These are phyloP conservation scores for Chloromyia formosa DNA, from an alignment of 2,888 invertebrate genomes.

Conservation along the genomic window DNA sequence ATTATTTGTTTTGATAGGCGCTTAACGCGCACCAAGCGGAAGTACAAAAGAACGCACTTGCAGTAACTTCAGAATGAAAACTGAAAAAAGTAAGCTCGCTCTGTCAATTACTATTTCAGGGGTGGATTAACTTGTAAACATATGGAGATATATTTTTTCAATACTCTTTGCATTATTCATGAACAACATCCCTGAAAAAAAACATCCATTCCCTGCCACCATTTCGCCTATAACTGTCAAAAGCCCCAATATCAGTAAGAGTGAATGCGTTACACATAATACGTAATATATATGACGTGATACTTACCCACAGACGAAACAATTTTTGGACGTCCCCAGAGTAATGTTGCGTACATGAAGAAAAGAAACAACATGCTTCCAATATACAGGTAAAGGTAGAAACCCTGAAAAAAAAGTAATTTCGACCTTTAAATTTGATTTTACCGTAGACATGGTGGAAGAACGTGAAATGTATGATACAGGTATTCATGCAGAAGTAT, in stretches of 20 bases:
- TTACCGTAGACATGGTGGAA: neutral
- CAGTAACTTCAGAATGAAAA: too few species aligned
- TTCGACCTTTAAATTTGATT: slow-evolving; percentile 44
- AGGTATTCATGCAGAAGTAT: slow-evolving; percentile 20
- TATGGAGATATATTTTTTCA: too few species aligned
- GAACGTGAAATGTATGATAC: slow-evolving; percentile 18
- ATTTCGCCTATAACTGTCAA: neutral
- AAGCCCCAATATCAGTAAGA: neutral
- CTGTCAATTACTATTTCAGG: too few species aligned
- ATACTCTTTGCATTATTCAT: too few species aligned
- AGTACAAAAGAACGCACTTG: too few species aligned
- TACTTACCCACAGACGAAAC: slow-evolving; percentile 68
- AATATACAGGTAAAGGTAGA: slow-evolving; percentile 86
- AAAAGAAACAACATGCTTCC: slow-evolving; percentile 86
- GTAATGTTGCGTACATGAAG: slow-evolving; percentile 83
- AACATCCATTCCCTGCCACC: neutral
- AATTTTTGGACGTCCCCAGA: slow-evolving; percentile 71
- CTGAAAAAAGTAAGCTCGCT: too few species aligned
- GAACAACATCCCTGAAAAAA: too few species aligned
- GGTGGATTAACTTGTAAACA: too few species aligned
- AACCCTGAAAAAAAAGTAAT: slow-evolving; percentile 69
- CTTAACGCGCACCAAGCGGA: too few species aligned
- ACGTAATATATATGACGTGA: slow-evolving; percentile 26
- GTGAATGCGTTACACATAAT: neutral
- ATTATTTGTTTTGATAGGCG: too few species aligned